Evolutionary conservation across 2,113 vertebrate species (phyloP).

Genomic region (Ochotona curzoniae): DNA sequence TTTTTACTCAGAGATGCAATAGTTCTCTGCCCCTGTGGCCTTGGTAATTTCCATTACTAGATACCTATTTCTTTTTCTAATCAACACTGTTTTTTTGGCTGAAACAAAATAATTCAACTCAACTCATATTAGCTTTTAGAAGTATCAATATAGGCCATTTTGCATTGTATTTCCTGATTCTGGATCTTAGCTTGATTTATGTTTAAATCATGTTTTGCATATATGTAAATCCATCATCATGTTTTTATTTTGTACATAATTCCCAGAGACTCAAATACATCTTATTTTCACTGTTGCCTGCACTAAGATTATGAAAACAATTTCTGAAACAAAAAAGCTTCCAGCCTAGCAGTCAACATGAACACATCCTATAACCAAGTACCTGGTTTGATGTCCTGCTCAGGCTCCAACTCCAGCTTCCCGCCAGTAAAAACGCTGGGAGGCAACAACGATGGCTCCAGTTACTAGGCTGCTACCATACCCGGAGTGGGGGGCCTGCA

Average conservation of each 20-base stretch:
- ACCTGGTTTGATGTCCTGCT: too few relatives aligned
- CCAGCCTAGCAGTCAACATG: too few relatives aligned
- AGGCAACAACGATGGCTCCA: too few relatives aligned
- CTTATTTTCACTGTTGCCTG: constrained; percentile 9
- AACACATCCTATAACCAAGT: too few relatives aligned
- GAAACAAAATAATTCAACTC: neutral
- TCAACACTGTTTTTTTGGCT: neutral
- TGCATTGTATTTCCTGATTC: neutral
- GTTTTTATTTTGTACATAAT: constrained; percentile 47
- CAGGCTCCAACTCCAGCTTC: too few relatives aligned
- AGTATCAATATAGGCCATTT: neutral
- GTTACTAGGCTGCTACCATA: too few relatives aligned
- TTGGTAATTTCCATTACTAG: neutral
- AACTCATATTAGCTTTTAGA: neutral
- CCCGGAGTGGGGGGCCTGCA: too few relatives aligned
- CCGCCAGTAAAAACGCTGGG: too few relatives aligned
- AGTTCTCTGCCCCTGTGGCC: neutral
- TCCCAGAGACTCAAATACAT: neutral
- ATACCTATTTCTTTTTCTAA: neutral
- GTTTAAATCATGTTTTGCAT: neutral
- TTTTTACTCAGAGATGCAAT: neutral
- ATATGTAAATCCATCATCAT: constrained; percentile 8
- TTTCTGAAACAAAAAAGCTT: neutral
- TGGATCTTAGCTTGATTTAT: constrained; percentile 2
- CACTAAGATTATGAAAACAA: neutral